phyloP scores from a whole-genome alignment of 2,888 invertebrate species.

The Rhimphoctona megacephalus region DNA sequence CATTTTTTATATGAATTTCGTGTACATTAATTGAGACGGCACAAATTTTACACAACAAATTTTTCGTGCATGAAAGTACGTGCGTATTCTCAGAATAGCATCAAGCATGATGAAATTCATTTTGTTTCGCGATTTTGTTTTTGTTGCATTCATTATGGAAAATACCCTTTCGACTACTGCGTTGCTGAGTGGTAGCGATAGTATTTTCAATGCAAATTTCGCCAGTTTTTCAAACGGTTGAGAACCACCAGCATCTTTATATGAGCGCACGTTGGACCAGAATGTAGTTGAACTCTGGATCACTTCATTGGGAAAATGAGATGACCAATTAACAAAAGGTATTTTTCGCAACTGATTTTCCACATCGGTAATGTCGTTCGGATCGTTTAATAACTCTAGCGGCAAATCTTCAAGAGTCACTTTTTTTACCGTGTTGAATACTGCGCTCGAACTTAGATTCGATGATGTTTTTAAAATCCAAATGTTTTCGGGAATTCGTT shows the following conservation, averaged over 20 bases:
- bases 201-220: conserved; percentile 62
- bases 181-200: conserved; percentile 71
- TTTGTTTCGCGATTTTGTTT: conserved; percentile 68
- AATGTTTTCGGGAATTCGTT: conserved; percentile 48
- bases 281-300: conserved; percentile 48
- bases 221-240: conserved; percentile 67
- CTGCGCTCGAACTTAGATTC: background rate
- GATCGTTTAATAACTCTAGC: conserved; percentile 27
- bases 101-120: conserved; percentile 67
- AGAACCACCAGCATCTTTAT: conserved; percentile 59
- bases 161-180: conserved; percentile 72
- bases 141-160: conserved; percentile 65
- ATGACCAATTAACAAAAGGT: conserved; percentile 50
- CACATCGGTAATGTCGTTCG: conserved; percentile 16
- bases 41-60: conserved; percentile 66
- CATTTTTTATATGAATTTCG: conserved; percentile 63
- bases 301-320: conserved; percentile 32
- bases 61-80: conserved; percentile 57
- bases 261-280: conserved; percentile 44
- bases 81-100: conserved; percentile 67
- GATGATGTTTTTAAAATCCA: background rate
- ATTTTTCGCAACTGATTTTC: conserved; percentile 54
- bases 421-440: background rate
- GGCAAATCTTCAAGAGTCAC: conserved; percentile 2
- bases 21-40: conserved; percentile 66